Evolutionary conservation across 1,140 invertebrate species (phyloP).

Genomic region (Solen grandis): DNA sequence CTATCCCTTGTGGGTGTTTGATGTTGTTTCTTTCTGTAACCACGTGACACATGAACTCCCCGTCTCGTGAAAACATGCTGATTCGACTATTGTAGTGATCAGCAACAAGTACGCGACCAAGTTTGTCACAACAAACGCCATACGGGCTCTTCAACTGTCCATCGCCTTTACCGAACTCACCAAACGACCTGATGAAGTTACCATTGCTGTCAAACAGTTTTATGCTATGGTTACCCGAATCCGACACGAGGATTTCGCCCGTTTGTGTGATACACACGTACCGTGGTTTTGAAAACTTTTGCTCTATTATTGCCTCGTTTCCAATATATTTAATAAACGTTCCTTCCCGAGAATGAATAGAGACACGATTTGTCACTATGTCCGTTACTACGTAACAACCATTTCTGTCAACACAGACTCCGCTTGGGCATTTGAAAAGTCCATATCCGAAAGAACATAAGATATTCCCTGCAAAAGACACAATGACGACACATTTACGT

Average conservation of each 20-base stretch:
- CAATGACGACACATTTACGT: conserved; percentile 44
- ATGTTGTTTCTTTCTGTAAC: conserved; percentile 63
- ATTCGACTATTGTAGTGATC: conserved; percentile 93
- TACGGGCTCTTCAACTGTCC: conserved; percentile 92
- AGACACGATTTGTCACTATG: conserved; percentile 39
- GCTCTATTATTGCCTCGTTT: neutral
- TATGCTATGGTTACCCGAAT: conserved; percentile 69
- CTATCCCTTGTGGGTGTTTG: conserved; percentile 63
- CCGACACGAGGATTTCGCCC: conserved; percentile 69
- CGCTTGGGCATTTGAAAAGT: conserved; percentile 48
- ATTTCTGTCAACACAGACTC: conserved; percentile 43
- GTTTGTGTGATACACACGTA: conserved; percentile 59
- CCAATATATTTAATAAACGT: conserved; percentile 27
- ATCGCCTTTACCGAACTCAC: conserved; percentile 86
- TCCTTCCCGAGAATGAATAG: conserved; percentile 32
- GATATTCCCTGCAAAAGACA: conserved; percentile 35
- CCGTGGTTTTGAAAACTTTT: conserved; percentile 55
- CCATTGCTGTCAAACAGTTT: conserved; percentile 66
- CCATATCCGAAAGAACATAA: conserved; percentile 47
- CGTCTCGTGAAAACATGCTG: conserved; percentile 59
- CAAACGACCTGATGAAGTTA: conserved; percentile 83
- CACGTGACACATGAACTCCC: conserved; percentile 64
- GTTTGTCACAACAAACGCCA: conserved; percentile 91
- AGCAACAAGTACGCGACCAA: conserved; percentile 91
- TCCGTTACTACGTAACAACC: conserved; percentile 59